phyloP scores from a whole-genome alignment of 2,113 vertebrate genomes.

The Pluvialis apricaria region DNA sequence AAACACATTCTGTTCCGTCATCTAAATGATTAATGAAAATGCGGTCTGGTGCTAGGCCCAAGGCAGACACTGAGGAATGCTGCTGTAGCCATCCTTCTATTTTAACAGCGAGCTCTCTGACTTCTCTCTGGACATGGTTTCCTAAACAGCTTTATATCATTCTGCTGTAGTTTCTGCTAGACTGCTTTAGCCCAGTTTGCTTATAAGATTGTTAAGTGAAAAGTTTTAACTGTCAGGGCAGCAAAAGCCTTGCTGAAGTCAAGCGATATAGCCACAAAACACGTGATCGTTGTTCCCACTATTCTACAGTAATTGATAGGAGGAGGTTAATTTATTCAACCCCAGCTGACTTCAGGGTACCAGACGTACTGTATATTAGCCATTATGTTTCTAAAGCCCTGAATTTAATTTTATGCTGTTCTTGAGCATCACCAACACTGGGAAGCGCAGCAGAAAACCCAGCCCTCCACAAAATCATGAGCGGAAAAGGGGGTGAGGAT shows the following conservation, averaged over 20 bases:
- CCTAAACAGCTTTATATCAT: not conserved
- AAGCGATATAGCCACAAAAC: not conserved
- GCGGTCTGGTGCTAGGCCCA: not conserved
- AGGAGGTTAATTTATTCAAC: not conserved
- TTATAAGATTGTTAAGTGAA: not conserved
- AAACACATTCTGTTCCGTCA: slow-evolving; percentile 64
- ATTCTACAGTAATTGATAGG: not conserved
- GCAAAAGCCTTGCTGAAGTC: not conserved
- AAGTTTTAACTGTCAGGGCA: not conserved
- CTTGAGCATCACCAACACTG: not conserved
- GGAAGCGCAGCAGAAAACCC: not conserved
- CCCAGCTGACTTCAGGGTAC: not conserved
- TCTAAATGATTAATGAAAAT: slow-evolving; percentile 59
- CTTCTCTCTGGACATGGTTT: not conserved
- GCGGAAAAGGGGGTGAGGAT: not conserved
- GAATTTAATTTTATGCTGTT: not conserved
- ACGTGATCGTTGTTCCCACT: not conserved
- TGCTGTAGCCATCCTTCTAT: slow-evolving; percentile 26
- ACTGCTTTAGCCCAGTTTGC: not conserved
- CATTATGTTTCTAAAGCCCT: not conserved
- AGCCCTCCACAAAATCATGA: not conserved
- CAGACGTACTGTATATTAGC: not conserved
- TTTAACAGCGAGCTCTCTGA: not conserved
- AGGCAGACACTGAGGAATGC: slow-evolving; percentile 40
- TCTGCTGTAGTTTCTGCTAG: not conserved